Evolutionary conservation across 2,797 vertebrate genomes (phyloP), one percentile per base, ranked within the genome.

Genomic region (Etheostoma nigrum): DNA sequence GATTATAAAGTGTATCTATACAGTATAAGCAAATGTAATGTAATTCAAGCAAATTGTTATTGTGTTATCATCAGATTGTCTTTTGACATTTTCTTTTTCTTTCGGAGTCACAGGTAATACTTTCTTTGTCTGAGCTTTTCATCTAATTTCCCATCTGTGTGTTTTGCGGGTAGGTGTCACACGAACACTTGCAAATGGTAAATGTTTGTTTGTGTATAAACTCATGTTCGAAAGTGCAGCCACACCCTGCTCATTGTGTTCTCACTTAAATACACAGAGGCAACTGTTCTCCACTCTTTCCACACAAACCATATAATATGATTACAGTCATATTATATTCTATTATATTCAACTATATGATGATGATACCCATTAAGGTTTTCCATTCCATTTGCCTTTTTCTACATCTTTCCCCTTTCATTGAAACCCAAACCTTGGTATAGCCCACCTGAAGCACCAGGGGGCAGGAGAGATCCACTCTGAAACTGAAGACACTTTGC

Each of bases 391-490:
- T 12, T 68, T 58, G 7, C 40, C 40, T 42, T 76, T 74, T 65
- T 54, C 16, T 52, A 51, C 42, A 48, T 47, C 51, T 36, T 11
- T 49, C 4, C 14, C 18, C 54, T 62, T 57, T 53, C 36, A 23
- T 15, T 59, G 13, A 21, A 25, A 49, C 27, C 12, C 57, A 40
- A 67, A 51, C 13, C 2, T 74, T 19, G 6, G 27, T 55, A 4
- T 47, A 67, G 25, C 67, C 15, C 1, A 27, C 76, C 0, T 53
- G 7, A 9, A 68, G 6, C 92, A 85, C 89, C 83, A 93, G 93
- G 80, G 83, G 91, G 91, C 91, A 91, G 91, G 12, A 90, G 71
- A 85, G 75, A 76, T 51, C 78, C 81, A 74, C 53, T 74, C 4
- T 73, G 18, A 64, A 76, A 55, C 11, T 36, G 36, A 27, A 23